Evolutionary conservation across 2,797 vertebrate genomes (phyloP).

Genomic region (Intellagama lesueurii): DNA sequence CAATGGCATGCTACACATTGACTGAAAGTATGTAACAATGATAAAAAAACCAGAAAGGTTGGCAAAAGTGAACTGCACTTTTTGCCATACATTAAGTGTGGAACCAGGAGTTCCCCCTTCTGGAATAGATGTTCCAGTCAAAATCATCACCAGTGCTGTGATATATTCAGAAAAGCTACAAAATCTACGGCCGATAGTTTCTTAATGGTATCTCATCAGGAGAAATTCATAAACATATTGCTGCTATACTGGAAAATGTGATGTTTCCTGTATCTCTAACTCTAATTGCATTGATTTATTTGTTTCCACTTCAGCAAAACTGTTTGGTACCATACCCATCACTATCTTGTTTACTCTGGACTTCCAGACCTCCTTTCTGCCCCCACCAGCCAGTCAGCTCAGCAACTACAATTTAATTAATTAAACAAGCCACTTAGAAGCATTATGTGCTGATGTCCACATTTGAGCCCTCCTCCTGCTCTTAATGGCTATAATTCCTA

Average conservation of each 20-base stretch:
- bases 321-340: conserved; percentile 34
- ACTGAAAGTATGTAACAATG: neutral
- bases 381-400: conserved; percentile 12
- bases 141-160: conserved; percentile 20
- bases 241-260: conserved; percentile 48
- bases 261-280: conserved; percentile 27
- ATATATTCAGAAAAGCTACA: conserved; percentile 20
- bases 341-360: conserved; percentile 28
- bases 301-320: conserved; percentile 57
- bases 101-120: neutral
- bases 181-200: conserved; percentile 36
- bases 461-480: conserved; percentile 25
- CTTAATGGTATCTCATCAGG: conserved; percentile 43
- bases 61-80: neutral
- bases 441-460: neutral
- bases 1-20: neutral
- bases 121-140: neutral
- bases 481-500: conserved; percentile 17
- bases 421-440: conserved; percentile 22
- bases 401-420: conserved; percentile 36
- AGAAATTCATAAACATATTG: conserved; percentile 37
- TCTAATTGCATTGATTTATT: conserved; percentile 46
- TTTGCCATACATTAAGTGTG: neutral
- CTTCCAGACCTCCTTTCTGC: neutral
- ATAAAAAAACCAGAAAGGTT: neutral